A percentile compares a stretch with the other conserved stretches of the same genome.
phyloP scores from a whole-genome alignment of 2,888 invertebrate species.

The Monoplex corrugatus region DNA sequence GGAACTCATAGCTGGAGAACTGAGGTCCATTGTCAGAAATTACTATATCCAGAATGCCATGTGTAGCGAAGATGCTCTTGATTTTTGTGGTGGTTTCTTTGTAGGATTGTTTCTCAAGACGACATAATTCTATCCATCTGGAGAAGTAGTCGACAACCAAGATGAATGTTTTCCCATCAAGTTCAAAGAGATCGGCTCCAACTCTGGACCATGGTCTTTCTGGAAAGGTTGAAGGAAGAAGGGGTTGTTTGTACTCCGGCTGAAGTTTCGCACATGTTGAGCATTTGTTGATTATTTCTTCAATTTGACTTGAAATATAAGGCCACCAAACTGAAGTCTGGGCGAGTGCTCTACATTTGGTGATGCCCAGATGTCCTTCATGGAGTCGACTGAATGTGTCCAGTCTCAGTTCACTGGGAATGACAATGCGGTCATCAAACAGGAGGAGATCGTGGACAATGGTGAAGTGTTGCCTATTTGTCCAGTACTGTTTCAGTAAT shows the following conservation, averaged over 20 bases:
- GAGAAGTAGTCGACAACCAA: constrained; percentile 40
- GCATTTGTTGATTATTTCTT: constrained; percentile 34
- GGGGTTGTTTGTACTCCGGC: background rate
- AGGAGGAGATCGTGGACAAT: constrained; percentile 16
- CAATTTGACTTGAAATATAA: background rate
- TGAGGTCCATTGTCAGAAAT: constrained; percentile 31
- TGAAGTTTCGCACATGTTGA: background rate
- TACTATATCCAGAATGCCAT: constrained; percentile 35
- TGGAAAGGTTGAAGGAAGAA: constrained; percentile 32
- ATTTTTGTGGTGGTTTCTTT: background rate
- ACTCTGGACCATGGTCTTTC: constrained; percentile 38
- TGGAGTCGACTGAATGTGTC: background rate
- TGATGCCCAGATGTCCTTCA: constrained; percentile 2
- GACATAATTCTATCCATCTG: constrained; percentile 28
- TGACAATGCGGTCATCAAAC: constrained; percentile 39
- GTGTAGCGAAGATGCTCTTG: constrained; percentile 17
- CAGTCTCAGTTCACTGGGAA: background rate
- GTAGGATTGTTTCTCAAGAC: background rate
- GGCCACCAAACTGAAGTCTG: background rate
- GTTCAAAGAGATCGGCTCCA: constrained; percentile 26
- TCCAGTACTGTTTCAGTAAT: constrained; percentile 25
- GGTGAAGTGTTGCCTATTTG: background rate
- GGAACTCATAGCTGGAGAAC: constrained; percentile 13
- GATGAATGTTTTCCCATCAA: background rate
- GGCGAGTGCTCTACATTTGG: background rate